Percentiles rank a stretch among this genome's conserved stretches.
phyloP scores from a whole-genome alignment of 2,888 invertebrate genomes.

The Achlya flavicornis region DNA sequence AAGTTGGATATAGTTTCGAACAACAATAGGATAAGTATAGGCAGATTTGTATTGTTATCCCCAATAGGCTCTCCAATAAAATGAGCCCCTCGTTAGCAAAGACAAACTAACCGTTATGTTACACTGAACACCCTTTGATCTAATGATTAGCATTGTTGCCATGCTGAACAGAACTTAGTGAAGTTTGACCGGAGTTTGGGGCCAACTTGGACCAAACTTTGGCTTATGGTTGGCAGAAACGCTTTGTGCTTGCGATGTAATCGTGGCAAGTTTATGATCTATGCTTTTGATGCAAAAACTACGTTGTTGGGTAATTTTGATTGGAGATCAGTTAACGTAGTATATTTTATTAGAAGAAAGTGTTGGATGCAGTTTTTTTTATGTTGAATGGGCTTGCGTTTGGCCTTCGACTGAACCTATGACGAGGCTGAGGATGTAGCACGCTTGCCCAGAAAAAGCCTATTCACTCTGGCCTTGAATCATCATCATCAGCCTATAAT shows the following conservation, averaged over 20 bases:
- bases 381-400: too few species aligned
- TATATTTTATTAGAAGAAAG: neutral
- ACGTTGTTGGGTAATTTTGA: neutral
- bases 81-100: neutral
- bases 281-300: neutral
- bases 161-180: conserved; percentile 15
- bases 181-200: conserved; percentile 19
- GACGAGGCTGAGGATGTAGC: too few species aligned
- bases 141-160: conserved; percentile 41
- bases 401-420: too few species aligned
- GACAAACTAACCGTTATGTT: conserved; percentile 23
- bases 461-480: too few species aligned
- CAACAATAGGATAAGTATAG: neutral
- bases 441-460: too few species aligned
- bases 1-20: too few species aligned
- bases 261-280: conserved; percentile 3
- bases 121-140: conserved; percentile 36
- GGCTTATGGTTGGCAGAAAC: conserved; percentile 34
- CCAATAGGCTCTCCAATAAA: neutral
- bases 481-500: too few species aligned
- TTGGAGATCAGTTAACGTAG: neutral
- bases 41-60: neutral
- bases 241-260: conserved; percentile 15
- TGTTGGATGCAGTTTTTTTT: neutral
- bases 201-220: conserved; percentile 31